Evolutionary conservation across 2,113 vertebrate species (phyloP), one percentile per base, ranked within the genome.

Genomic region (Psammodynastes pulverulentus): DNA sequence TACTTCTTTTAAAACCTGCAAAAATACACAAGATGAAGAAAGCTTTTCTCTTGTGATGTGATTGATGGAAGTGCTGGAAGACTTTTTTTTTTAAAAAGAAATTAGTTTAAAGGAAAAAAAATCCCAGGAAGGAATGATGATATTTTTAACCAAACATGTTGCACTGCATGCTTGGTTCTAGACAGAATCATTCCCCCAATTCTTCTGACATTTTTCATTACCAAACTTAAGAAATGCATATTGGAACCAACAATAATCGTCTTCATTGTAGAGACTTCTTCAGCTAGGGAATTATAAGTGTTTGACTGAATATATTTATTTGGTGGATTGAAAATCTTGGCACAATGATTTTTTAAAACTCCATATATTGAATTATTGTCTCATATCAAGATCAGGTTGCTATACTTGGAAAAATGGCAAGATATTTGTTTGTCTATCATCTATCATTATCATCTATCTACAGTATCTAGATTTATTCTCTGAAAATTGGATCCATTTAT

Each of bases 11-110:
- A 92, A 91, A 94, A 51, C 93, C 89, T 91, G 84, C 93, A 96
- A 95, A 96, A 94, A 94, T n/a, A 94, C 94, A 94, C 94, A 95
- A 67, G 88, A 53, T 93, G 88, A 95, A 92, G 93, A 95, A 87
- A 85, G 45, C 58, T 91, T 95, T 94, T 13, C 15, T 24, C 94
- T 92, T 56, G 45, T 95, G 95, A 88, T 4, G 85, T 91, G 84
- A 43, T 39, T 91, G 92, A 94, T 92, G 92, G 93, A 94, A 92
- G 93, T 87, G 62, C 79, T 90, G 89, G n/a, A 87, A 95, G 23
- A 62, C 96, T n/a, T 91, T 67, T 89, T 96, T 94, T 94, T 5
- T 48, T 48, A 52, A 24, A 62, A 85, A 92, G 2, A 21, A 88
- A 84, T 86, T 54, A 49, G 90, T 90, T 94, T 93, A 93, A 94